Percentiles rank a stretch among this genome's conserved stretches.
Evolutionary conservation across 2,113 vertebrate genomes (phyloP).

Genomic region (Varanus komodoensis): DNA sequence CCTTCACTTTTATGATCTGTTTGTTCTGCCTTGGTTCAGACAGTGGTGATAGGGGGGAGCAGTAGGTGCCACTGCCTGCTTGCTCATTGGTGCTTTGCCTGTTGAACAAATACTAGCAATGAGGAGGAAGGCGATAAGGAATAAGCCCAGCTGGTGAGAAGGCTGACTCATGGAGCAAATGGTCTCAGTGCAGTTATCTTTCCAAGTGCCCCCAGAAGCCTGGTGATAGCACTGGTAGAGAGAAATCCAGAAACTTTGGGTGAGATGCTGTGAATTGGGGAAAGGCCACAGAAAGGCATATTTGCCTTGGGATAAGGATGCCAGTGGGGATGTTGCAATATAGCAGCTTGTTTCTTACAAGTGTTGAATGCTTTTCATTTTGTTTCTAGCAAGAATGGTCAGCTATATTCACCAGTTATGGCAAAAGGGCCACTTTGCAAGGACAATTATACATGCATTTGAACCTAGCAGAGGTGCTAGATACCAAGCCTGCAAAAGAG

Average conservation of each 20-base stretch:
- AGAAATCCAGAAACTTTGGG: background rate
- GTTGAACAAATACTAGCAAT: too few relatives aligned
- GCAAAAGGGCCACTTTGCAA: too few relatives aligned
- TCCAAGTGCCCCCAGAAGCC: too few relatives aligned
- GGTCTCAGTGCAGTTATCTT: too few relatives aligned
- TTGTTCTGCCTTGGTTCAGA: too few relatives aligned
- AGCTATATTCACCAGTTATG: background rate
- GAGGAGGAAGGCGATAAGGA: too few relatives aligned
- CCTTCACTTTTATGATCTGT: too few relatives aligned
- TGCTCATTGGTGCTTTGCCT: too few relatives aligned
- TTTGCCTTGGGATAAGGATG: background rate
- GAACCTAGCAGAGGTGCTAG: background rate
- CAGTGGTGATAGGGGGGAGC: too few relatives aligned
- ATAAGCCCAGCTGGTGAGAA: too few relatives aligned
- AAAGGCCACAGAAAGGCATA: background rate
- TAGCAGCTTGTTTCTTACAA: background rate
- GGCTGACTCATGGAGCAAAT: too few relatives aligned
- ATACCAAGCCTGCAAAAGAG: background rate
- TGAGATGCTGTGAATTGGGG: background rate
- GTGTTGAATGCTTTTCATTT: background rate
- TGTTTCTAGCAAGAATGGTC: background rate
- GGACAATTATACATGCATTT: background rate
- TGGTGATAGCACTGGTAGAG: background rate
- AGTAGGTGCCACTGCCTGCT: too few relatives aligned
- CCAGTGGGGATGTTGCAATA: background rate